phyloP scores from a whole-genome alignment of 2,888 invertebrate genomes.

The Drosophila algonquin region DNA sequence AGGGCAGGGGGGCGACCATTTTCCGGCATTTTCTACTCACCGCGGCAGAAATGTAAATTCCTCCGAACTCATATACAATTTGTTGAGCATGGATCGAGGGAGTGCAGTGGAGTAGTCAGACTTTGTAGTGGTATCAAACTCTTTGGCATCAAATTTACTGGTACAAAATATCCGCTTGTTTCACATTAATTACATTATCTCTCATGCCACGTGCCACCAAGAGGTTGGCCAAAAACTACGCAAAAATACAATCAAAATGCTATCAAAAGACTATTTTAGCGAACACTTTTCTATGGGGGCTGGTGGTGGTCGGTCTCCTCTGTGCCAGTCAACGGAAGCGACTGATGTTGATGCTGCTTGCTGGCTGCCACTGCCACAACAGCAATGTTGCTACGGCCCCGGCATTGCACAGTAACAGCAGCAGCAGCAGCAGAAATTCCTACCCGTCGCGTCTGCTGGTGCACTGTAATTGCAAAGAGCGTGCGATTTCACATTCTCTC shows the following conservation, averaged over 20 bases:
- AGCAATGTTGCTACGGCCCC: constrained; percentile 27
- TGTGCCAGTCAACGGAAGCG: constrained; percentile 65
- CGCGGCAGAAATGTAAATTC: constrained; percentile 80
- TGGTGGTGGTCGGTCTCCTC: constrained; percentile 37
- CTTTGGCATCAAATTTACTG: constrained; percentile 19
- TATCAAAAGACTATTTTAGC: constrained; percentile 42
- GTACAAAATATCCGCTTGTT: neutral
- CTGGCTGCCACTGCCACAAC: constrained; percentile 20
- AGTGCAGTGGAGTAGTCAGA: constrained; percentile 38
- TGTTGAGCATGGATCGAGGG: constrained; percentile 49
- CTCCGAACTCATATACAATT: constrained; percentile 76
- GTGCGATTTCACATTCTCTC: neutral
- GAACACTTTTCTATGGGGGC: constrained; percentile 43
- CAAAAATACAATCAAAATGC: constrained; percentile 20
- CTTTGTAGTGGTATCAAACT: constrained; percentile 35
- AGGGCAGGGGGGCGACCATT: neutral
- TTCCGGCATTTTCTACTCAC: constrained; percentile 55
- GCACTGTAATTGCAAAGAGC: neutral
- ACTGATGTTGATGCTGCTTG: constrained; percentile 61
- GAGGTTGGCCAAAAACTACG: constrained; percentile 13
- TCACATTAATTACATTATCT: constrained; percentile 17
- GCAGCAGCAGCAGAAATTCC: constrained; percentile 1
- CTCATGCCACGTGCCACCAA: neutral
- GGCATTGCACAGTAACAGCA: constrained; percentile 11
- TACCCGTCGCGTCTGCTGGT: neutral